phyloP scores from a whole-genome alignment of 92 coral and sea anemone species.

The Phymanthus crucifer region DNA sequence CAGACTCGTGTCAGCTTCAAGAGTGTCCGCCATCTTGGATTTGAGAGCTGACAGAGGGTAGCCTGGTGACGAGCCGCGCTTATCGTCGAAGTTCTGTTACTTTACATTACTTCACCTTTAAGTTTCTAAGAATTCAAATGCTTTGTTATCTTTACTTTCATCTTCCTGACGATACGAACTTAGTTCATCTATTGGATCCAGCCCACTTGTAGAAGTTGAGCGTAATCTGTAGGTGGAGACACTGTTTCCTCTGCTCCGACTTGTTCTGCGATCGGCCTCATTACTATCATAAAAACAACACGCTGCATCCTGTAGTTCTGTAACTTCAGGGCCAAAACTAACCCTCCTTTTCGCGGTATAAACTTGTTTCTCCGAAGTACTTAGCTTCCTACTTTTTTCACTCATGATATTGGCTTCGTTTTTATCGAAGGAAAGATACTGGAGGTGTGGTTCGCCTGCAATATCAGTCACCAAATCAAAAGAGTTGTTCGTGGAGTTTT shows the following conservation, averaged over 20 bases:
- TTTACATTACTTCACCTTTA: neutral
- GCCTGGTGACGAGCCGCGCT: too few species aligned
- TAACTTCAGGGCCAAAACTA: constrained; percentile 47
- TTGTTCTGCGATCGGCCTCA: neutral
- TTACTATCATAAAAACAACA: neutral
- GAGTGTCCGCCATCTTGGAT: too few species aligned
- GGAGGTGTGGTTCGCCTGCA: neutral
- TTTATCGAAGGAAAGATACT: neutral
- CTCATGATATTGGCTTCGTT: neutral
- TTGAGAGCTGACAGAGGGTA: too few species aligned
- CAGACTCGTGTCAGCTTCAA: too few species aligned
- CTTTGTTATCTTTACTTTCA: constrained; percentile 11
- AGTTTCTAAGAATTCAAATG: neutral
- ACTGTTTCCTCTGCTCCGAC: neutral
- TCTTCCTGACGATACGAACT: constrained; percentile 4
- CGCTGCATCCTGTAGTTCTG: neutral
- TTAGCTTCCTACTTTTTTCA: neutral
- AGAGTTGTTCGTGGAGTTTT: constrained; percentile 24
- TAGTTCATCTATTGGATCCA: constrained; percentile 27
- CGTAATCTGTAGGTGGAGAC: neutral
- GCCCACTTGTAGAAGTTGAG: constrained; percentile 4
- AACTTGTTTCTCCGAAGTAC: constrained; percentile 18
- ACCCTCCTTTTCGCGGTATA: constrained; percentile 38
- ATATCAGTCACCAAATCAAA: constrained; percentile 24
- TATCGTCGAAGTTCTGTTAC: neutral